These are phyloP conservation scores for Sarcophaga subvicina DNA, from an alignment of 2,888 invertebrate species.

Conservation along the genomic window DNA sequence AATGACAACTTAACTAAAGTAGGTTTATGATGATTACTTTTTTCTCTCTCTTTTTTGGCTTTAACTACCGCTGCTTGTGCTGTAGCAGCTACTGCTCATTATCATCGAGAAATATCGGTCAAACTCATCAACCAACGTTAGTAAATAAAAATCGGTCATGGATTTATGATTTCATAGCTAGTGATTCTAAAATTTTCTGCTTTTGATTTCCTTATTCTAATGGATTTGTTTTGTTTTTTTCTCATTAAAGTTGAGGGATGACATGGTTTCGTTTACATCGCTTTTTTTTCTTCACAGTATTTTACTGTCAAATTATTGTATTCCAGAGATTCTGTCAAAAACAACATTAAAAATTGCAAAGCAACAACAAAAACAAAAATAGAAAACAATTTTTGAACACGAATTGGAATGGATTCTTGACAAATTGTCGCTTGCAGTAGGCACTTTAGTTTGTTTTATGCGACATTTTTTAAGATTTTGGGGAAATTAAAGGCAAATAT, in stretches of 20 bases:
- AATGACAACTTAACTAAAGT: slow-evolving; percentile 49
- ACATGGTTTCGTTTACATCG: background rate
- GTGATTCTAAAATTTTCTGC: slow-evolving; percentile 7
- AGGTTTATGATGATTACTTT: slow-evolving; percentile 30
- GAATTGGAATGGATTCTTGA: background rate
- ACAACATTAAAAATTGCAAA: background rate
- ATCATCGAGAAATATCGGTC: slow-evolving; percentile 63
- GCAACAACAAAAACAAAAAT: background rate
- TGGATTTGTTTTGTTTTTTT: background rate
- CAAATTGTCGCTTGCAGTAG: background rate
- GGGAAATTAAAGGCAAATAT: too few relatives aligned
- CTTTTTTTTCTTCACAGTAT: background rate
- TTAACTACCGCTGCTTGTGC: slow-evolving; percentile 9
- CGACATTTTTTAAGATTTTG: too few relatives aligned
- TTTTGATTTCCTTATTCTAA: slow-evolving; percentile 9
- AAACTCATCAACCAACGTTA: slow-evolving; percentile 53
- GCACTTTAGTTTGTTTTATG: too few relatives aligned
- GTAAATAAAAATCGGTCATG: slow-evolving; percentile 59
- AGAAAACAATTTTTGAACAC: background rate
- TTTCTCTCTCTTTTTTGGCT: background rate
- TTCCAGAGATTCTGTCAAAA: background rate
- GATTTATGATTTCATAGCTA: slow-evolving; percentile 35
- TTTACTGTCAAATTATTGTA: background rate
- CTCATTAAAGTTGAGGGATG: slow-evolving; percentile 1
- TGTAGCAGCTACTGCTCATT: slow-evolving; percentile 13